Percentiles rank a stretch among this genome's conserved stretches.
These are phyloP conservation scores for Geodia barretti DNA, from an alignment of 37 sponge, comb jelly and placozoan species.

Conservation along the genomic window DNA sequence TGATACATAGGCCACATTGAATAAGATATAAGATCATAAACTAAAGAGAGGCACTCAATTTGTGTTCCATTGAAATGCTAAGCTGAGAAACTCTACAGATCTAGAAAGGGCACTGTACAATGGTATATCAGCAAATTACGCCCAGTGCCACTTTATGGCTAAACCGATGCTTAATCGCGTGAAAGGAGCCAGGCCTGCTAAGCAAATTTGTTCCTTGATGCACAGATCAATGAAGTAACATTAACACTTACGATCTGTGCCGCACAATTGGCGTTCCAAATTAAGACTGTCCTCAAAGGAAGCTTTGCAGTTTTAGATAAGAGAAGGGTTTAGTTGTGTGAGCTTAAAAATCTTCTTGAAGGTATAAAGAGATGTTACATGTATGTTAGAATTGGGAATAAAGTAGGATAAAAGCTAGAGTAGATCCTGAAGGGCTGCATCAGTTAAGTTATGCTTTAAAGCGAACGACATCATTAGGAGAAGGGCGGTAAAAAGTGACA, in stretches of 20 bases:
- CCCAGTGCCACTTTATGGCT: background rate
- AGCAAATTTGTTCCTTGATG: background rate
- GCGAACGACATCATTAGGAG: background rate
- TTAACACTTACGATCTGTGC: background rate
- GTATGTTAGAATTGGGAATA: background rate
- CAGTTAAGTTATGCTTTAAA: background rate
- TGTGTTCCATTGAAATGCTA: constrained; percentile 13
- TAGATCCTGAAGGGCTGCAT: background rate
- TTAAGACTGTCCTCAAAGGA: background rate
- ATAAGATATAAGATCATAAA: background rate
- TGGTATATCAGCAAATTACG: background rate
- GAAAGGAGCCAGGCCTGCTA: background rate
- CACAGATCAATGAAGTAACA: background rate
- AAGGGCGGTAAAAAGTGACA: too few species aligned
- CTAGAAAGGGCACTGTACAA: background rate
- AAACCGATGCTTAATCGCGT: background rate
- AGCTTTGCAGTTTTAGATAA: background rate
- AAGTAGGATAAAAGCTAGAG: background rate
- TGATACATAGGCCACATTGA: constrained; percentile 25
- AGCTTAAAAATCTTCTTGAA: background rate
- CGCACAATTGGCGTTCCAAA: background rate
- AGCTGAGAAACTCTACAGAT: constrained; percentile 4
- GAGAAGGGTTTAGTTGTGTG: background rate
- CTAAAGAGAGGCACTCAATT: constrained; percentile 30
- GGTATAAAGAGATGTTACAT: background rate